These are phyloP conservation scores for Siniperca knerii DNA, from an alignment of 2,113 vertebrate genomes.

Conservation along the genomic window DNA sequence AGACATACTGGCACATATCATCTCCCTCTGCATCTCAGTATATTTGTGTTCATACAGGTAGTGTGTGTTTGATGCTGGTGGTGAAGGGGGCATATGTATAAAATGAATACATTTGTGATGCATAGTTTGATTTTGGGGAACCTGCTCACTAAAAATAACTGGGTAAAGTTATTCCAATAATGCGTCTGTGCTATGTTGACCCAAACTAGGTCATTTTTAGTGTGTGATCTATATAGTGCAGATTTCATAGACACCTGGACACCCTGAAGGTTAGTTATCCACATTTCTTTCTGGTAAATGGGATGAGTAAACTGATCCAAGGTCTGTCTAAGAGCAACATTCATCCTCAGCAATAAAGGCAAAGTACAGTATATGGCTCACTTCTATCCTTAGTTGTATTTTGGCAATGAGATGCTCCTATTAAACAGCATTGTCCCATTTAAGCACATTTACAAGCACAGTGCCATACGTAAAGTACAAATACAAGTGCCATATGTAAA, in stretches of 20 bases:
- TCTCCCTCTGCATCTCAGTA: background rate
- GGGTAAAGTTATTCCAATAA: background rate
- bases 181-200: background rate
- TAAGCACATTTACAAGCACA: slow-evolving; percentile 24
- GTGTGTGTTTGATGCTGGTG: background rate
- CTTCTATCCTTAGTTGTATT: background rate
- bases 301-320: background rate
- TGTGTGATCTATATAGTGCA: background rate
- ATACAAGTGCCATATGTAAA: slow-evolving; percentile 6
- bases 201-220: background rate
- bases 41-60: background rate
- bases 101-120: background rate
- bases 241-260: background rate
- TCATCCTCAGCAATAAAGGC: background rate
- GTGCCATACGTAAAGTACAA: background rate
- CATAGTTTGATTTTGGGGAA: background rate
- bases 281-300: background rate
- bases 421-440: slow-evolving; percentile 29
- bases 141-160: background rate
- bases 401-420: background rate
- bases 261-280: background rate
- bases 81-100: background rate
- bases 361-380: background rate
- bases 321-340: background rate
- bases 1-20: background rate